Evolutionary conservation across 2,888 invertebrate genomes (phyloP).

Genomic region (Ashinkailepas kermadecensis): DNA sequence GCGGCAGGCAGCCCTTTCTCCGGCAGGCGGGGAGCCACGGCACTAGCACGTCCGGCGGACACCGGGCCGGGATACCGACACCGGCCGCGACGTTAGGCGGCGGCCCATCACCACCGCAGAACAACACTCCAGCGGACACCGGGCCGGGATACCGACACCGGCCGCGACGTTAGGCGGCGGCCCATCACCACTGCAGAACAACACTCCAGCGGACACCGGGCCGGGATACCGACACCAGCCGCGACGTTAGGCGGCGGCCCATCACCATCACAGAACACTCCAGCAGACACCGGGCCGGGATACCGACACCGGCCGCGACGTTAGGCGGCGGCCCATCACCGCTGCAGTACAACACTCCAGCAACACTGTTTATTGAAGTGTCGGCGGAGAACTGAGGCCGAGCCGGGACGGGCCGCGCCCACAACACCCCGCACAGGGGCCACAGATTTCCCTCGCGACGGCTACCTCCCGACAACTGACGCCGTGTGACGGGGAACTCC

Average conservation of each 20-base stretch:
- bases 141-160: background rate
- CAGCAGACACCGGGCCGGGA: background rate
- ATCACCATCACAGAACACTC: no score
- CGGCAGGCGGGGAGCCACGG: no score
- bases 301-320: background rate
- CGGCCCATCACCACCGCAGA: background rate
- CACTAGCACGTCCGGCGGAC: background rate
- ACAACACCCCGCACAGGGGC: no score
- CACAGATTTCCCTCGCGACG: no score
- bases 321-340: background rate
- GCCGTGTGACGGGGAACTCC: background rate
- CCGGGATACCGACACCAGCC: background rate
- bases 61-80: background rate
- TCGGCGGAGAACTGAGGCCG: background rate
- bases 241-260: background rate
- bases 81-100: background rate
- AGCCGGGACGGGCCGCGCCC: background rate
- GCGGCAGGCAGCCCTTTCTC: no score
- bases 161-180: background rate
- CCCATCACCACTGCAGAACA: background rate
- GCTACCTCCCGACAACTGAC: no score
- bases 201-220: constrained; percentile 7
- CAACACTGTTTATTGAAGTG: background rate
- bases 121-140: background rate
- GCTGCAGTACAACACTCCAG: background rate